Percentiles rank a stretch among this genome's conserved stretches.
phyloP scores from a whole-genome alignment of 2,797 vertebrate species.

The Myotis vivesi region DNA sequence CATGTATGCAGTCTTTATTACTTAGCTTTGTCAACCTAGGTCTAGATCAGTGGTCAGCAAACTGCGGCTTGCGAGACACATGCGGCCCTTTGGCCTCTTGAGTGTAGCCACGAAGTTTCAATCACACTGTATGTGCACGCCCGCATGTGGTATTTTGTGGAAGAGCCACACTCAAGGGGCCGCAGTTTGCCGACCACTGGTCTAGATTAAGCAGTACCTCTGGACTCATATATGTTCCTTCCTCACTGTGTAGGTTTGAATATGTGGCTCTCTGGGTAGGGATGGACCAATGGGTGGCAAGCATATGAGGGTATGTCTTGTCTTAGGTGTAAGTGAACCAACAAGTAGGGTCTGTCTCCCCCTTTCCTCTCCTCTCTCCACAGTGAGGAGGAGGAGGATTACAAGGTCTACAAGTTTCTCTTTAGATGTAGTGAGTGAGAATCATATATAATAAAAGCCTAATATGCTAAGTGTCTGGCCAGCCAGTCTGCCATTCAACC shows the following conservation, averaged over 20 bases:
- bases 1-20: not conserved
- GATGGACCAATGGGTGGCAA: too few species aligned
- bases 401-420: not conserved
- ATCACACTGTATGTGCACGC: too few species aligned
- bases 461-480: too few species aligned
- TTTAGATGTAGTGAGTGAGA: not conserved
- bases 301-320: not conserved
- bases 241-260: not conserved
- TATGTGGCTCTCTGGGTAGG: not conserved
- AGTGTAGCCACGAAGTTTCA: too few species aligned
- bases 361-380: not conserved
- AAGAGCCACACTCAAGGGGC: too few species aligned
- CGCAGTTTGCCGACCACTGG: too few species aligned
- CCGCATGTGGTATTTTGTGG: too few species aligned
- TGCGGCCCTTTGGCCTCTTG: too few species aligned
- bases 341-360: not conserved
- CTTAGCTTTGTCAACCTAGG: not conserved
- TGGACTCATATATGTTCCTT: not conserved
- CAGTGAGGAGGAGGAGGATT: not conserved
- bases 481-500: too few species aligned
- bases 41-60: not conserved
- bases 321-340: not conserved
- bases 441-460: not conserved
- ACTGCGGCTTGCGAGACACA: too few species aligned
- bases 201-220: not conserved